A percentile compares a stretch with the other conserved stretches of the same genome.
Conservation (phyloP, 2,888 invertebrate genomes). For the Eupithecia pulchellata region DNA sequence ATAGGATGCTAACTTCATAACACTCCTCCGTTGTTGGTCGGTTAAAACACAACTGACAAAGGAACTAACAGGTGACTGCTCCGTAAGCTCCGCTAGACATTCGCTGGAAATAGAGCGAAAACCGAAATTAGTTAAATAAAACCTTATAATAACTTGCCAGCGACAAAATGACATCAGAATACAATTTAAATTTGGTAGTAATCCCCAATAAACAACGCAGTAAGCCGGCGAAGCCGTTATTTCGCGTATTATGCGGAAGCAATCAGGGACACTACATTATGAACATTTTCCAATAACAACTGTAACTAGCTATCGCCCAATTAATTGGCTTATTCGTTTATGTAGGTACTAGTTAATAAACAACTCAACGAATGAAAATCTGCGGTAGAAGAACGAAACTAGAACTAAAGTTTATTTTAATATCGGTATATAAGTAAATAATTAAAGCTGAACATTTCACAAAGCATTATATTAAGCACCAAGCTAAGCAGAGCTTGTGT, state of each 20-base stretch:
- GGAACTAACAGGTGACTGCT: too few relatives aligned
- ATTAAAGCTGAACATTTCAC: too few relatives aligned
- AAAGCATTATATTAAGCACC: too few relatives aligned
- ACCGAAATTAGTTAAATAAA: neutral
- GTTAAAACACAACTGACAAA: neutral
- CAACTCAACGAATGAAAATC: neutral
- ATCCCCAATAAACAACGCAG: neutral
- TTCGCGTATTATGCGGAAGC: neutral
- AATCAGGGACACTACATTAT: neutral
- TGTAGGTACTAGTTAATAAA: neutral
- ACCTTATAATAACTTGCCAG: slow-evolving; percentile 3
- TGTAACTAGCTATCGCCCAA: neutral
- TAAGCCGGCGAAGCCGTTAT: neutral
- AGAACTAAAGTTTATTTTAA: neutral
- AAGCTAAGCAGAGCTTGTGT: too few relatives aligned
- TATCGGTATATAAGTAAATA: too few relatives aligned
- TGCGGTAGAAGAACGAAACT: neutral
- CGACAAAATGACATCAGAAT: neutral
- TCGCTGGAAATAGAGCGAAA: neutral
- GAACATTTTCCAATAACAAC: slow-evolving; percentile 1
- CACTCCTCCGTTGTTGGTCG: too few relatives aligned
- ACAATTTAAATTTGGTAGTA: neutral
- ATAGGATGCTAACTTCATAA: too few relatives aligned
- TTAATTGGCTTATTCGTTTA: neutral
- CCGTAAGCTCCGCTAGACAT: too few relatives aligned